Percentiles rank a stretch among this genome's conserved stretches.
Evolutionary conservation across 2,113 vertebrate species (phyloP).

Genomic region (Hippocampus zosterae): DNA sequence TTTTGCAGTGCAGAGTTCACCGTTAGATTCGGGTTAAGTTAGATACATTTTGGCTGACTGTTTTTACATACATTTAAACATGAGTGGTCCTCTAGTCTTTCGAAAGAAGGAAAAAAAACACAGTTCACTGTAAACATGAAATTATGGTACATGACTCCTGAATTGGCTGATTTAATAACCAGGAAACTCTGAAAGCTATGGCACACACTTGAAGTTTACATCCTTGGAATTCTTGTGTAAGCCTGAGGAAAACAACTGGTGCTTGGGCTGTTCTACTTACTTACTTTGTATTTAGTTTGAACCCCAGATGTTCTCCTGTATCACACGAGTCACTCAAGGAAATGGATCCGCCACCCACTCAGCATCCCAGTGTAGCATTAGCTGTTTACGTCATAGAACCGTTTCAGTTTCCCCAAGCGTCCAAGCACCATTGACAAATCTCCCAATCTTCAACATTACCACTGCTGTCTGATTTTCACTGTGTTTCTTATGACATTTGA

Average conservation of each 20-base stretch:
- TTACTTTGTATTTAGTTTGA: conserved; percentile 17
- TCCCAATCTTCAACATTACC: neutral
- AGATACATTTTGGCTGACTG: neutral
- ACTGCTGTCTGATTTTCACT: conserved; percentile 13
- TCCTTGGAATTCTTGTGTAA: conserved; percentile 8
- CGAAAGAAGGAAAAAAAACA: neutral
- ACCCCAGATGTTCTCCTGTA: conserved; percentile 47
- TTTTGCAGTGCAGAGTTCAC: neutral
- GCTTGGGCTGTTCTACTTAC: neutral
- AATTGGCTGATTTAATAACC: conserved; percentile 38
- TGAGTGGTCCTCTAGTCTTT: neutral
- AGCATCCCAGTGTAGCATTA: neutral
- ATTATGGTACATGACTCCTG: conserved; percentile 19
- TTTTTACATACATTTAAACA: neutral
- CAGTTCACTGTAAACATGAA: conserved; percentile 39
- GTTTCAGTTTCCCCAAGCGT: conserved; percentile 28
- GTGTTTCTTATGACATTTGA: conserved; percentile 2
- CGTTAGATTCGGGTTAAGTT: neutral
- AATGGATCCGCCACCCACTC: conserved; percentile 30
- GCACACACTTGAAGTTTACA: conserved; percentile 12
- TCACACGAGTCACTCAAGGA: conserved; percentile 30
- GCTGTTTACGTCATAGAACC: conserved; percentile 20
- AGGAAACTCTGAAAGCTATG: conserved; percentile 33
- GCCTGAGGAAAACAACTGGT: conserved; percentile 17
- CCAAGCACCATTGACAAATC: conserved; percentile 6